phyloP scores from a whole-genome alignment of 2,113 vertebrate genomes.

The Austrofundulus limnaeus region DNA sequence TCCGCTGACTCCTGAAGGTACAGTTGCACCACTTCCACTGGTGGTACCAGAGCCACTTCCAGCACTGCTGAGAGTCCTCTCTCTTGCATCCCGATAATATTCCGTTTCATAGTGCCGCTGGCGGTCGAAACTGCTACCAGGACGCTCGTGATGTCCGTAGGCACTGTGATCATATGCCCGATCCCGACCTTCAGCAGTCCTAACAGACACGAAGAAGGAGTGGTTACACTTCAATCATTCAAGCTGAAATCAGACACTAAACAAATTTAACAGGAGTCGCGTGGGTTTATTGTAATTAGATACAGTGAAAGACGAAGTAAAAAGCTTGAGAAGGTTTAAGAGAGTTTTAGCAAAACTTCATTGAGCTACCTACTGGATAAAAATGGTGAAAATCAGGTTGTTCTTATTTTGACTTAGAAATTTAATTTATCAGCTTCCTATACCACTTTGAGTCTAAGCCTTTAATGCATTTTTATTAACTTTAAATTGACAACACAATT shows the following conservation, averaged over 20 bases:
- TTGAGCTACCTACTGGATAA: background rate
- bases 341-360: constrained; percentile 14
- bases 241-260: constrained; percentile 23
- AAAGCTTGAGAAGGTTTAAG: constrained; percentile 22
- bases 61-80: constrained; percentile 87
- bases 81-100: constrained; percentile 95
- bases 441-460: background rate
- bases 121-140: constrained; percentile 93
- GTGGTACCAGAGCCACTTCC: constrained; percentile 62
- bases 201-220: constrained; percentile 75
- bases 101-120: constrained; percentile 97
- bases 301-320: constrained; percentile 27
- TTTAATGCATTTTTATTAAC: constrained; percentile 5
- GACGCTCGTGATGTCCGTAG: constrained; percentile 99
- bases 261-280: constrained; percentile 21
- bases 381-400: constrained; percentile 1
- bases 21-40: constrained; percentile 62
- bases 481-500: background rate
- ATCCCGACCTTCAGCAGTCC: constrained; percentile 96
- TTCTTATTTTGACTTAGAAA: constrained; percentile 5
- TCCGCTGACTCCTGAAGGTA: constrained; percentile 82
- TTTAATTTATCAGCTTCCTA: constrained; percentile 1
- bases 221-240: background rate
- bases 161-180: constrained; percentile 97
- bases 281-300: constrained; percentile 22